These are phyloP conservation scores for Ageneiosus marmoratus DNA, from an alignment of 2,113 vertebrate species.

Conservation along the genomic window DNA sequence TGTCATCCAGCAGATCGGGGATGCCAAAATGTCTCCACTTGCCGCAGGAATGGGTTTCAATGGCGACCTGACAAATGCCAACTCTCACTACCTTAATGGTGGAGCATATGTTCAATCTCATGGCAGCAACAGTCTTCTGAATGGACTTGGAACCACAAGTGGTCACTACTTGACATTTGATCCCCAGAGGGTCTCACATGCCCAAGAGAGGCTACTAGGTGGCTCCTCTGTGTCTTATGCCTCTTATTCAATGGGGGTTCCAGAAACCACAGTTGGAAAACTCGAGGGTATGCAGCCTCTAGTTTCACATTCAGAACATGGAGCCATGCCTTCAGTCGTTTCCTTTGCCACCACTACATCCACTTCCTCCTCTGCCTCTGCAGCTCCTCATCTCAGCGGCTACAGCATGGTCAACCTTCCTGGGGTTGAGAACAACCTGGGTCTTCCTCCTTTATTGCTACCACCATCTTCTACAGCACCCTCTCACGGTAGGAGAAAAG, in stretches of 20 bases:
- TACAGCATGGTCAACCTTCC: conserved; percentile 94
- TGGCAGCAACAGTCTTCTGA: conserved; percentile 91
- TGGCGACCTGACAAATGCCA: conserved; percentile 82
- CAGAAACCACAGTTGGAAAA: conserved; percentile 47
- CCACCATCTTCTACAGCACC: conserved; percentile 85
- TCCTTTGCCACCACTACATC: conserved; percentile 81
- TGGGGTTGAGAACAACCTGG: conserved; percentile 82
- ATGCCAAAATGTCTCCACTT: conserved; percentile 88
- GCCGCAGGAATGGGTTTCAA: conserved; percentile 84
- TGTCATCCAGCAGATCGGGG: conserved; percentile 96
- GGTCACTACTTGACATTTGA: conserved; percentile 86
- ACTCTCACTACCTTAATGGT: conserved; percentile 90
- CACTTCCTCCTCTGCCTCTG: conserved; percentile 52
- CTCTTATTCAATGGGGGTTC: conserved; percentile 47
- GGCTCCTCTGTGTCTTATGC: conserved; percentile 58
- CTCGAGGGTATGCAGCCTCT: conserved; percentile 48
- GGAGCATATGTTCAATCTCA: conserved; percentile 91
- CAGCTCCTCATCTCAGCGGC: conserved; percentile 87
- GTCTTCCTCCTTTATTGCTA: conserved; percentile 90
- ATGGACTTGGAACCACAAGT: conserved; percentile 86
- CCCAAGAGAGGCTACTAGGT: conserved; percentile 74
- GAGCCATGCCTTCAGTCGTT: conserved; percentile 70
- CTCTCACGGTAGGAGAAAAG: conserved; percentile 77
- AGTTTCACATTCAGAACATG: conserved; percentile 48
- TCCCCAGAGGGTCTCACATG: conserved; percentile 78